Base-by-base conservation (phyloP, 2,797 vertebrate genomes). In the Capromys pilorides region DNA sequence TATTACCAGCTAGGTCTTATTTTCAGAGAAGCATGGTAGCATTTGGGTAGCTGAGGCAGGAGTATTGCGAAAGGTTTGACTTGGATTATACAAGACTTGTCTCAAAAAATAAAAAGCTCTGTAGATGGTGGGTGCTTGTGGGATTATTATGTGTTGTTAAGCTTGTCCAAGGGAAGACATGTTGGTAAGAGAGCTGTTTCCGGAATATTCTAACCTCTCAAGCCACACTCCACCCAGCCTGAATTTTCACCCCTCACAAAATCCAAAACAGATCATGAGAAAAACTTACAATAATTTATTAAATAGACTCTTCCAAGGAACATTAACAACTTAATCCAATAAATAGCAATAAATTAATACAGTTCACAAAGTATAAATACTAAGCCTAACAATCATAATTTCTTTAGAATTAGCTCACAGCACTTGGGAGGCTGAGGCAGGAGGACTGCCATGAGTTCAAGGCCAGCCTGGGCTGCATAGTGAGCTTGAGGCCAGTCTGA, bases 261-360 rank as follows among this genome's bases (percentile, higher is more conserved):
- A 88, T 78, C 64, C 73, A 84, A 54, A 39, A 16, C 49, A 79
- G 61, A 71, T 45, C 0, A 64, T 21, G 54, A 95, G 85, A 82
- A 80, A 88, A 92, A 54, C 19, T 61, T 86, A 92, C 66, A 41
- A 96, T 93, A 96, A 96, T 97, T 97, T 97, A 97, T 97, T 97
- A 97, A 96, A 96, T 96, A 96, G 66, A 49, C 86, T 94, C 91
- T 59, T 83, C n/a, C 39, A 39, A 78, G 91, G 80, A 94, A n/a
- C 78, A 36, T 66, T 78, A 80, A 88, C 41, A 78, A 79, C 49
- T 84, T 64, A 86, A 28, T 36, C 89, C 28, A 96, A 96, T 96
- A 96, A 97, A 97, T 94, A 97, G 6, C 92, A 96, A 97, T 95
- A 97, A 97, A 91, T 97, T 93, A 96, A 95, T 64, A 92, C 0